Conservation (phyloP, 2,888 invertebrate genomes). For the Drosophila demipolita region DNA sequence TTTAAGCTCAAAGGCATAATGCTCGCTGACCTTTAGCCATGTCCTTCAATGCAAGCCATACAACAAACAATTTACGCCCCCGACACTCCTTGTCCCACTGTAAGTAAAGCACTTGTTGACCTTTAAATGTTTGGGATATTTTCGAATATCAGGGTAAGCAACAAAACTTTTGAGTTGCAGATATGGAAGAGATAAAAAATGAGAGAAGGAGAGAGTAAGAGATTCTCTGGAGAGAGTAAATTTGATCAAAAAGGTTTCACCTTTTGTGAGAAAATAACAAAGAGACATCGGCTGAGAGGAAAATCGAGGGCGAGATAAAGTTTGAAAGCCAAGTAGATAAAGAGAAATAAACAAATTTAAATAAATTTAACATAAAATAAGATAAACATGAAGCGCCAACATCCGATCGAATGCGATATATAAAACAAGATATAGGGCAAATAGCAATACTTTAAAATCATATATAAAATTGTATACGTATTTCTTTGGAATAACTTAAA, state of each 20-base stretch:
- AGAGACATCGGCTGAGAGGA: neutral
- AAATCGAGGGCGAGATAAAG: neutral
- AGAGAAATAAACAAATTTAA: neutral
- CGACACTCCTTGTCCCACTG: neutral
- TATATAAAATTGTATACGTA: neutral
- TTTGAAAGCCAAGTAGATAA: neutral
- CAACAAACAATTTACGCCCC: neutral
- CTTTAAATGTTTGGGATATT: neutral
- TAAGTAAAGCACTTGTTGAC: neutral
- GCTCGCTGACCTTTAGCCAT: conserved; percentile 30
- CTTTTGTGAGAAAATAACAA: neutral
- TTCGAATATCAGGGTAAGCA: neutral
- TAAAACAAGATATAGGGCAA: neutral
- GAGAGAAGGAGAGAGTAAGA: neutral
- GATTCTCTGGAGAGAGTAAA: neutral
- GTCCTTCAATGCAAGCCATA: conserved; percentile 17
- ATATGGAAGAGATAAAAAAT: neutral
- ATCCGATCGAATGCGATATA: neutral
- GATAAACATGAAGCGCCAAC: neutral
- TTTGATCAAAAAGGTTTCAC: too few relatives aligned
- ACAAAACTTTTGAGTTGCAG: neutral
- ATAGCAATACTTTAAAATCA: neutral
- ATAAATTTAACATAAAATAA: neutral
- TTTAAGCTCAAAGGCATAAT: neutral
- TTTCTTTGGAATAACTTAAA: neutral